Percentiles rank a stretch among this genome's conserved stretches.
These are phyloP conservation scores for Epinotia bilunana DNA, from an alignment of 2,888 invertebrate species.

Conservation along the genomic window DNA sequence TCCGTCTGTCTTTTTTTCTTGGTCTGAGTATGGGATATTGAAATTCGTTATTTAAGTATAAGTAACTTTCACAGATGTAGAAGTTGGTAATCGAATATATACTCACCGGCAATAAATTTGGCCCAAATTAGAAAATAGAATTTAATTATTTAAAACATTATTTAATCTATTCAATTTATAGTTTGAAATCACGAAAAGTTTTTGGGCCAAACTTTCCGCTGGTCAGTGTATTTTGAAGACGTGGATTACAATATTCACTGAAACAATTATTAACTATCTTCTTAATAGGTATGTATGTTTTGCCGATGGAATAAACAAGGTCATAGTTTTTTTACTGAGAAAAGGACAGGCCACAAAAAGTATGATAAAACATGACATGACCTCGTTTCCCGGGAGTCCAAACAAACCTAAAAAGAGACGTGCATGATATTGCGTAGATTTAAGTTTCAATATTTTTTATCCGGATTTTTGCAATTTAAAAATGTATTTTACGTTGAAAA, in stretches of 20 bases:
- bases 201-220: no score
- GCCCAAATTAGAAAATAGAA: no score
- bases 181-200: no score
- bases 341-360: background rate
- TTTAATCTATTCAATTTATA: no score
- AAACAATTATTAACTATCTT: background rate
- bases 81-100: conserved; percentile 14
- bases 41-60: conserved; percentile 25
- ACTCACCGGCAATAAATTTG: no score
- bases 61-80: conserved; percentile 19
- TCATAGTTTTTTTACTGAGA: background rate
- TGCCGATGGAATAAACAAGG: background rate
- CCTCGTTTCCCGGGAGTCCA: conserved; percentile 18
- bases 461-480: conserved; percentile 19
- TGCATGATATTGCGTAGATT: conserved; percentile 23
- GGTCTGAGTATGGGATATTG: no score
- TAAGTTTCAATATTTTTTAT: conserved; percentile 17
- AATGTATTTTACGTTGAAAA: conserved; percentile 31
- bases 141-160: no score
- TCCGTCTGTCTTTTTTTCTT: no score
- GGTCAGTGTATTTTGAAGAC: background rate
- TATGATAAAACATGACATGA: conserved; percentile 5
- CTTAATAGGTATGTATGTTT: background rate
- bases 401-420: conserved; percentile 25
- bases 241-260: background rate